Conservation (phyloP, 2,888 invertebrate genomes). For the Synergus itoensis region DNA sequence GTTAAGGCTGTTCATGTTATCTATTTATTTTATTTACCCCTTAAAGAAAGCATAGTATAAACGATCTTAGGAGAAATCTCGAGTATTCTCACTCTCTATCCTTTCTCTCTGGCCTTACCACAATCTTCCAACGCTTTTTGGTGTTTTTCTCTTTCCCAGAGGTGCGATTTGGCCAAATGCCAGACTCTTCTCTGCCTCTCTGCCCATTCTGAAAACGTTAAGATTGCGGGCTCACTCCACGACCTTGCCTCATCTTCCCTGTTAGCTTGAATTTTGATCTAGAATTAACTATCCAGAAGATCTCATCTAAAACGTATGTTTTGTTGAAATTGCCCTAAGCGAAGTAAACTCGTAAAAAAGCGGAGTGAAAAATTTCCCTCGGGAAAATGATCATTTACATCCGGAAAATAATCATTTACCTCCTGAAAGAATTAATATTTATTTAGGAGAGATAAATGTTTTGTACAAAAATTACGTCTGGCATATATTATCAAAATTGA, state of each 20-base stretch:
- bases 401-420: background rate
- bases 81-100: slow-evolving; percentile 9
- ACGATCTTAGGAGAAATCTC: slow-evolving; percentile 30
- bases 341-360: background rate
- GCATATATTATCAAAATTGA: background rate
- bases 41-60: slow-evolving; percentile 25
- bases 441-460: background rate
- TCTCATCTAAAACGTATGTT: slow-evolving; percentile 1
- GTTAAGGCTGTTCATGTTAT: slow-evolving; percentile 9
- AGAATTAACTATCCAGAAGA: slow-evolving; percentile 6
- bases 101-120: slow-evolving; percentile 22
- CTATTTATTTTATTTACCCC: slow-evolving; percentile 31
- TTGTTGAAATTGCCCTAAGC: background rate
- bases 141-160: slow-evolving; percentile 42
- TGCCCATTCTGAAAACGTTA: slow-evolving; percentile 37
- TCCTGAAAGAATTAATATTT: background rate
- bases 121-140: slow-evolving; percentile 36
- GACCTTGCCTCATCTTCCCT: slow-evolving; percentile 34
- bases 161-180: slow-evolving; percentile 47
- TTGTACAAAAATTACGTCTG: background rate
- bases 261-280: slow-evolving; percentile 29
- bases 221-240: slow-evolving; percentile 29
- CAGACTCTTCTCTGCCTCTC: slow-evolving; percentile 26
- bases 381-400: background rate
- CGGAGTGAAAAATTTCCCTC: background rate